Evolutionary conservation across 2,113 vertebrate species (phyloP), one percentile per base, ranked within the genome.

Genomic region (Tychaedon coryphoeus): DNA sequence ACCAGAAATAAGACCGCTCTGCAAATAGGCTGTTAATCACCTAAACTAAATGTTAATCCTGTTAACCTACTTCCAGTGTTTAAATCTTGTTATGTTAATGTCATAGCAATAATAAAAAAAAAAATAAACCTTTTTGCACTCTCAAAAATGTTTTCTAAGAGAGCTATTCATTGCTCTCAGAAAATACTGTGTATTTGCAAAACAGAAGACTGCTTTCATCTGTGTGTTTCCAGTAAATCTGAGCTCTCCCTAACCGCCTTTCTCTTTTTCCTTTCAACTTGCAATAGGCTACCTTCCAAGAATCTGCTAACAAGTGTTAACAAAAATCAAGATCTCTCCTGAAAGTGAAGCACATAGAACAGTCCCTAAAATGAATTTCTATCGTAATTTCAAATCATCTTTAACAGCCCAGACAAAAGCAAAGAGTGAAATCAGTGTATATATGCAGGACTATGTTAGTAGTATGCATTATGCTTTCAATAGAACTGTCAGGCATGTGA

Each of bases 21-120:
- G 86, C 66, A 96, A 96, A 81, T 77, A 89, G 76, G 56, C 51
- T 86, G 62, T 81, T 95, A 95, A 96, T 96, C 77, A 93, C 73
- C 56, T 80, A 85, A 94, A 56, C 71, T 78, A 71, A 88, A 67
- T 72, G 84, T 78, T 96, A 95, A 96, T 95, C 86, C 80, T 92
- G 50, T 96, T 97, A 95, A 85, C 80, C 42, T 88, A 71, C 67
- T 95, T 93, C 31, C 47, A 87, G 48, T 69, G 33, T 67, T 74
- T 65, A 34, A 87, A 91, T 53, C 67, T 76, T 96, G 88, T 95
- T 94, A 71, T 74, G 71, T 88, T 95, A 95, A 96, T 93, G 62
- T 91, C 89, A 95, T 11, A 73, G 57, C 23, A 92, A 64, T 75
- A 75, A 90, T 78, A 72, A 72, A 36, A 70, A 64, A 61, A 40